A percentile compares a stretch with the other conserved stretches of the same genome.
Conservation (phyloP, 2,113 vertebrate species). For the Actenoides lindsayi region DNA sequence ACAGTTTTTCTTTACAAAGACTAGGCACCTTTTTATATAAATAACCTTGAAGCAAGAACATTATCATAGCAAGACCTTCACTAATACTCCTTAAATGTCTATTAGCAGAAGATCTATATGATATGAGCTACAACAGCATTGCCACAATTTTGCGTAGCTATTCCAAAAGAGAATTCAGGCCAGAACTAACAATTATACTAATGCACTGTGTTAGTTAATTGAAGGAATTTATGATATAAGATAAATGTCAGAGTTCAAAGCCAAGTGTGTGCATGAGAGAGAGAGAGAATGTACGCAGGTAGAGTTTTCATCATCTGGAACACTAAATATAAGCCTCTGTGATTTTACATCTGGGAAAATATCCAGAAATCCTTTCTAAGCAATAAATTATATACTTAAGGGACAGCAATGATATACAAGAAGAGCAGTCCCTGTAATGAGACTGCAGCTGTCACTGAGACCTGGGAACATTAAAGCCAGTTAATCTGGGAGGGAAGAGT, state of each 20-base stretch:
- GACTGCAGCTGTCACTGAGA: not conserved
- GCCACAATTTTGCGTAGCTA: not conserved
- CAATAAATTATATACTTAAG: conserved; percentile 23
- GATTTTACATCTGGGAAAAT: conserved; percentile 48
- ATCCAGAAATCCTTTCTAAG: conserved; percentile 57
- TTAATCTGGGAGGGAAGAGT: conserved; percentile 7
- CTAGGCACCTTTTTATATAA: not conserved
- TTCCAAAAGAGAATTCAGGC: not conserved
- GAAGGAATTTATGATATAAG: conserved; percentile 18
- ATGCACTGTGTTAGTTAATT: conserved; percentile 25
- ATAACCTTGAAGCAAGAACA: conserved; percentile 23
- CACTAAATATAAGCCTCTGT: conserved; percentile 5
- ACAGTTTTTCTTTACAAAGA: not conserved
- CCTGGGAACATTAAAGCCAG: conserved; percentile 6
- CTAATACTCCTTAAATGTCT: not conserved
- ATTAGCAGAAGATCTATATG: not conserved
- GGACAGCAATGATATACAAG: conserved; percentile 11
- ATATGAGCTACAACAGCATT: not conserved
- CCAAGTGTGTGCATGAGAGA: not conserved
- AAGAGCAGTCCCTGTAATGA: conserved; percentile 35
- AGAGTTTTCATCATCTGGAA: not conserved
- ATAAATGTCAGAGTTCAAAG: conserved; percentile 43
- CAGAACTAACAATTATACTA: conserved; percentile 27
- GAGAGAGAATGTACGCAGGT: not conserved
- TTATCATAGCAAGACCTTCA: conserved; percentile 14